Percentiles rank a stretch among this genome's conserved stretches.
phyloP scores from a whole-genome alignment of 1,140 invertebrate genomes.

The Anoplophora glabripennis region DNA sequence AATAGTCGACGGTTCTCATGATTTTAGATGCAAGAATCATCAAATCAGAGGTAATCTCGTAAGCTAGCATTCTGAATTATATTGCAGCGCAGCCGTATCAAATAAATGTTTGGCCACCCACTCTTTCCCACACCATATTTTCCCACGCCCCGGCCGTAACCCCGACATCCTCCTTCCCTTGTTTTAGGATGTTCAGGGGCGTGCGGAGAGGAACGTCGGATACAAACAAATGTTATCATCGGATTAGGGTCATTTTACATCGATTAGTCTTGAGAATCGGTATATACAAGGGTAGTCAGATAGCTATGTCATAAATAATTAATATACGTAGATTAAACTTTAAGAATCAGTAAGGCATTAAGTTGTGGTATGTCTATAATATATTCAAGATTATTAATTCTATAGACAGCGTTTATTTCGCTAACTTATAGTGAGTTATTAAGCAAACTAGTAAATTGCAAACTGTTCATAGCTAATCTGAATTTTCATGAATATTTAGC shows the following conservation, averaged over 20 bases:
- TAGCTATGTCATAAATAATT: too few relatives aligned
- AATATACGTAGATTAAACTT: too few relatives aligned
- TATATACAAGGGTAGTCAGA: too few relatives aligned
- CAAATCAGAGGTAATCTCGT: constrained; percentile 29
- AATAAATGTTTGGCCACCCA: constrained; percentile 57
- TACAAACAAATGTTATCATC: constrained; percentile 7
- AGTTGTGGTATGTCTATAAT: too few relatives aligned
- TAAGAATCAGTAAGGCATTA: too few relatives aligned
- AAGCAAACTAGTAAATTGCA: too few relatives aligned
- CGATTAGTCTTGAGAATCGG: too few relatives aligned
- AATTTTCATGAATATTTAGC: too few relatives aligned
- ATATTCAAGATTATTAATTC: too few relatives aligned
- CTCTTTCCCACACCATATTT: constrained; percentile 77
- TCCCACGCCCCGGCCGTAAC: constrained; percentile 73
- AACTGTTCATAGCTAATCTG: too few relatives aligned
- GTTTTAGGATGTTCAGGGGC: constrained; percentile 48
- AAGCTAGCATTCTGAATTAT: constrained; percentile 39
- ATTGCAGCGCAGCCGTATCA: constrained; percentile 22
- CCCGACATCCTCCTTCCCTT: constrained; percentile 61
- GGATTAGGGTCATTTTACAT: constrained; percentile 2
- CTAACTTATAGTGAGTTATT: too few relatives aligned
- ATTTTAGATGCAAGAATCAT: constrained; percentile 19
- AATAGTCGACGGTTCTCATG: constrained; percentile 15
- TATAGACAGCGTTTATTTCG: too few relatives aligned
- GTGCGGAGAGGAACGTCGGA: constrained; percentile 17